Evolutionary conservation across 2,888 invertebrate species (phyloP), one percentile per base, ranked within the genome.

Genomic region (Macropis europaea): DNA sequence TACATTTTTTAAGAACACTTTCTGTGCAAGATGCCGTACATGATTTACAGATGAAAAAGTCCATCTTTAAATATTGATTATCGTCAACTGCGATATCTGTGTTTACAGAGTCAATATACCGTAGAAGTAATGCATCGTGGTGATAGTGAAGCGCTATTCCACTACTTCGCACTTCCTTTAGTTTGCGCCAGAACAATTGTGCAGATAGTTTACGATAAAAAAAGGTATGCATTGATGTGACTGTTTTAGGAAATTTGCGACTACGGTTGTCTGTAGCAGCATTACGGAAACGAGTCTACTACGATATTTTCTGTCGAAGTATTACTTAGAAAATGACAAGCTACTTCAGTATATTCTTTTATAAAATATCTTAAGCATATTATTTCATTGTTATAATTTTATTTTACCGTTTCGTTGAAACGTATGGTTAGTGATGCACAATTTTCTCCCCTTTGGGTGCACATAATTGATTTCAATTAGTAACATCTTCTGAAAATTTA

Each of bases 401-500:
- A n/a, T n/a, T n/a, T n/a, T n/a, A n/a, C n/a, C n/a, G n/a, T n/a
- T n/a, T n/a, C n/a, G n/a, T n/a, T n/a, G n/a, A n/a, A n/a, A n/a
- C n/a, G n/a, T n/a, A n/a, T n/a, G n/a, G n/a, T n/a, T n/a, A n/a
- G n/a, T n/a, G n/a, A n/a, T n/a, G n/a, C n/a, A n/a, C n/a, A n/a
- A n/a, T n/a, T n/a, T n/a, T n/a, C n/a, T n/a, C n/a, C n/a, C n/a
- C n/a, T n/a, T n/a, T n/a, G n/a, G n/a, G n/a, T n/a, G n/a, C n/a
- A n/a, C n/a, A n/a, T n/a, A n/a, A n/a, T n/a, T n/a, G n/a, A n/a
- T n/a, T n/a, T n/a, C n/a, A n/a, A n/a, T n/a, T n/a, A n/a, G n/a
- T n/a, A 59, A 53, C 32, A 32, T 53, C 59, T 47, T 13, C 6
- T n/a, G 36, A 36, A 45, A 57, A 52, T 26, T 36, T 38, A 34